These are phyloP conservation scores for Eilema depressum DNA, from an alignment of 2,888 invertebrate genomes.

Conservation along the genomic window DNA sequence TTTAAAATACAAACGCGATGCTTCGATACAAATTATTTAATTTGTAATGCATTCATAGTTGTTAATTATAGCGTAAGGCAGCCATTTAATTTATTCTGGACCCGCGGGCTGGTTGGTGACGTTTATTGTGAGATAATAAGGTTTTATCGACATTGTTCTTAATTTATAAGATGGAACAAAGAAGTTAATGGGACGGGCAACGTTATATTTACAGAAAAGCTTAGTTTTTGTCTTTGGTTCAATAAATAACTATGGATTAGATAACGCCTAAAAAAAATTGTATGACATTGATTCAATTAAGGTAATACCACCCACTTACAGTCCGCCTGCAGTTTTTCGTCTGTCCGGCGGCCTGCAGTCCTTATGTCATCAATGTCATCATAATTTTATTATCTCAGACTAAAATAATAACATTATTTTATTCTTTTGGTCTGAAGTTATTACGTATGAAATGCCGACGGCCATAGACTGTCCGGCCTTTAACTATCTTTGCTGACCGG, in stretches of 20 bases:
- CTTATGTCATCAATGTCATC: too few species aligned
- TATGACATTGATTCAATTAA: neutral
- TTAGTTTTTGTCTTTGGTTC: neutral
- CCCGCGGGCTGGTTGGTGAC: slow-evolving; percentile 62
- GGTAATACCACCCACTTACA: too few species aligned
- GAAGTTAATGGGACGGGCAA: slow-evolving; percentile 26
- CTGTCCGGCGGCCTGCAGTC: too few species aligned
- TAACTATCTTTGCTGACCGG: too few species aligned
- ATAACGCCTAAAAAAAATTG: neutral
- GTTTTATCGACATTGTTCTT: slow-evolving; percentile 54
- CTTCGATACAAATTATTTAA: slow-evolving; percentile 80
- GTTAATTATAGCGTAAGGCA: slow-evolving; percentile 71
- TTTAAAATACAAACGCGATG: slow-evolving; percentile 81
- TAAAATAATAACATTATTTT: too few species aligned
- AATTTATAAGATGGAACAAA: slow-evolving; percentile 44
- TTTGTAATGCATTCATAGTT: slow-evolving; percentile 79
- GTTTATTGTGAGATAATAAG: slow-evolving; percentile 69
- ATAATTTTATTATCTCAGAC: too few species aligned
- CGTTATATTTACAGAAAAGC: neutral
- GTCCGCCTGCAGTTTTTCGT: too few species aligned
- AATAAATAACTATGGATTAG: neutral
- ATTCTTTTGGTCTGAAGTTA: too few species aligned
- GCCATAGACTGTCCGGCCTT: too few species aligned
- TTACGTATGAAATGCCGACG: too few species aligned
- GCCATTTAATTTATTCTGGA: slow-evolving; percentile 71